These are phyloP conservation scores for Drosophila littoralis DNA, from an alignment of 1,140 invertebrate genomes.

Conservation along the genomic window DNA sequence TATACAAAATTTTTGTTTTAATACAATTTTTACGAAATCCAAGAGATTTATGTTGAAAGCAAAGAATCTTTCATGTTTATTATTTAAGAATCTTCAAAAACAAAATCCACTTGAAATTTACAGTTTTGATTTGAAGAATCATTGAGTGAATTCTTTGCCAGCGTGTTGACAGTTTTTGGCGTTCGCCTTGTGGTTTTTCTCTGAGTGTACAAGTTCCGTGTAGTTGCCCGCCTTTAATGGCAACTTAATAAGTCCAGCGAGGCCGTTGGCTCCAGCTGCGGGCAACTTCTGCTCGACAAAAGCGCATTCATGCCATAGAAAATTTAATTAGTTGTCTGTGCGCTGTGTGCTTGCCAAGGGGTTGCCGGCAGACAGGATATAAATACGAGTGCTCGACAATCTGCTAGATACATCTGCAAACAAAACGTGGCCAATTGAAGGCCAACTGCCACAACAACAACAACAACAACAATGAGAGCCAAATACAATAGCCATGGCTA, in stretches of 20 bases:
- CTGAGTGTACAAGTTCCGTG: not conserved
- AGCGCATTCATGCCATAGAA: constrained; percentile 71
- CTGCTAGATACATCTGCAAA: constrained; percentile 33
- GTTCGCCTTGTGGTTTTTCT: not conserved
- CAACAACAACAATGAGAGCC: constrained; percentile 11
- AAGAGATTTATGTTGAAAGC: too few relatives aligned
- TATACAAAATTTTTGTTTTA: too few relatives aligned
- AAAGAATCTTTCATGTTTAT: too few relatives aligned
- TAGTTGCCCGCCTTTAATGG: constrained; percentile 46
- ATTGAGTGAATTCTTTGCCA: too few relatives aligned
- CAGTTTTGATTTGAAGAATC: too few relatives aligned
- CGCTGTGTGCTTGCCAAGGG: constrained; percentile 17
- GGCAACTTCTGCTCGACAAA: constrained; percentile 49
- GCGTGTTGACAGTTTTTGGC: too few relatives aligned
- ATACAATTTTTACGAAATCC: too few relatives aligned
- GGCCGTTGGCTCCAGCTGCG: constrained; percentile 4
- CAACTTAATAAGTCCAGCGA: constrained; percentile 60
- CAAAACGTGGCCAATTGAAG: constrained; percentile 54
- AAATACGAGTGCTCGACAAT: constrained; percentile 16
- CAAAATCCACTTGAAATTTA: too few relatives aligned
- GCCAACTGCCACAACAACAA: constrained; percentile 32
- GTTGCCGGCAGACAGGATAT: constrained; percentile 39
- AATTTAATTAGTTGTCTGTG: constrained; percentile 73
- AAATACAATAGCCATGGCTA: constrained; percentile 34
- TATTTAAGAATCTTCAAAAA: too few relatives aligned